Base-by-base conservation (phyloP, 2,888 invertebrate species). In the Himalopsyche japonica region DNA sequence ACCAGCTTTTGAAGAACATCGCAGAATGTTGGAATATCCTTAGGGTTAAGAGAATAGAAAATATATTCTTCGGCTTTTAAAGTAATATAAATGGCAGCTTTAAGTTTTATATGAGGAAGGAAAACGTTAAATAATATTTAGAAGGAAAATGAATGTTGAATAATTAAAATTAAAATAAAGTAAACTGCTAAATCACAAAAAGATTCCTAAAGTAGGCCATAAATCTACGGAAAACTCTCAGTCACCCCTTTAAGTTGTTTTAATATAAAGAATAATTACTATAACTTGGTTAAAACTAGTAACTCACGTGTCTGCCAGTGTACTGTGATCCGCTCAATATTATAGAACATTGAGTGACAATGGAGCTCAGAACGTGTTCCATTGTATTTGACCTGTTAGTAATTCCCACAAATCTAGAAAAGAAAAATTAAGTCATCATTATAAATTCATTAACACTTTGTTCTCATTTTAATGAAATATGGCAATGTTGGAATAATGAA, bases 1-100 rank as follows among this genome's bases (percentile, higher is more conserved):
- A 95, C 90, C 86, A 94, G 89, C 84, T 90, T 90, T 24, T 93
- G 92, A 86, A 96, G 92, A 32, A 93, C 92, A 82, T 91, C 90
- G 20, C 95, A 94, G 88, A 97, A 96, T 0, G 95, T 94, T 87
- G 94, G 93, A 89, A 96, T 93, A 87, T 95, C 96, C 96, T 97
- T 90, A 0, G 90, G 89, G 48, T 6, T 30, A 8, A 32, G 15
- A 8, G 10, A 32, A 77, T 3, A 32, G 43, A 43, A 43, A 43
- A 43, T 15, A 15, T 43, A 43, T 43, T 43, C 15, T 78, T 32
- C 15, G 6, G 15, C 7, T 47, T 30, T 4, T 32, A 32, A 32
- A 32, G 32, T 32, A 4, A 32, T 32, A 32, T n/a, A n/a, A n/a
- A n/a, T n/a, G n/a, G n/a, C n/a, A n/a, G n/a, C n/a, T n/a, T n/a